Base-by-base conservation (phyloP, 2,888 invertebrate genomes). In the Peribatodes rhomboidaria region DNA sequence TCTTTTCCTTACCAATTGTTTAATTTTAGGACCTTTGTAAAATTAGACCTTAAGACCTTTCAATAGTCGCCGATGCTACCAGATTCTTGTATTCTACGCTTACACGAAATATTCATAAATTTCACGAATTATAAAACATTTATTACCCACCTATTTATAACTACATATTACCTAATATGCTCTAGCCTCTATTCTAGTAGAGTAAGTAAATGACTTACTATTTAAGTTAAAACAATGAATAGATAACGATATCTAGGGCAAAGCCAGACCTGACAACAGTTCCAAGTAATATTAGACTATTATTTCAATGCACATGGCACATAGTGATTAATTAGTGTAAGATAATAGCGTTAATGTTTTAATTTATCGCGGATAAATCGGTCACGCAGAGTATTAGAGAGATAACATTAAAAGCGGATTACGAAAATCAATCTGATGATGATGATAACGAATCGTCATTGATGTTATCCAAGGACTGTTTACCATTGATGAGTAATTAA, bases 341-440 rank as follows among this genome's bases (percentile, higher is more conserved):
- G 41, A 41, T 58, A 58, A 20, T 47, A 47, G 7, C 20, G 47
- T 42, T 33, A 37, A 27, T 44, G 14, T 41, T 39, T 44, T 44
- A 58, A 52, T 55, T 65, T 77, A 83, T 81, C 78, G 61, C 16
- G 61, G 82, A 85, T 87, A 84, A 83, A 50, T 52, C 57, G 62
- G 81, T 86, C 84, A 86, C 84, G 86, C 76, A 84, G 39, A 22
- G 71, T 69, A 73, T 81, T 84, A 80, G 70, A 46, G 58, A 58
- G 70, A 64, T 72, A 67, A 68, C 64, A 35, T 27, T 42, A 42
- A 70, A 67, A 58, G 41, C 56, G 61, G 74, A 71, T 74, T 61
- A 64, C 1, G 13, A 8, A 27, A 61, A 56, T 11, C 22, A 44
- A 56, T 52, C 18, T 60, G 22, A 35, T 50, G 50, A 20, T 35